These are phyloP conservation scores for Phoxinus phoxinus DNA, from an alignment of 2,113 vertebrate species.

Conservation along the genomic window DNA sequence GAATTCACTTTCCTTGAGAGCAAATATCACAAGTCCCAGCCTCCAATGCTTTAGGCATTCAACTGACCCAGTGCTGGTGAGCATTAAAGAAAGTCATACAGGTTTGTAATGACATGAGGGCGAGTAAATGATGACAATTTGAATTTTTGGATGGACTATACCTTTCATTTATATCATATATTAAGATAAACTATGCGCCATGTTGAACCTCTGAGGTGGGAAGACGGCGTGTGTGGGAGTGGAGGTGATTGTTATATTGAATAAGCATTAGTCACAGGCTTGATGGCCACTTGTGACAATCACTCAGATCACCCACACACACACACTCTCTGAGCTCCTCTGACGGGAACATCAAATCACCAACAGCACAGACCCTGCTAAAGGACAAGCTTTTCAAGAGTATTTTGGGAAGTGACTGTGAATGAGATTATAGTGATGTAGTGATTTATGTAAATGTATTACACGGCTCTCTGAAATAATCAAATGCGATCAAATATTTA, in stretches of 20 bases:
- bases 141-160: not conserved
- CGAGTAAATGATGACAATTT: not conserved
- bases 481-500: not conserved
- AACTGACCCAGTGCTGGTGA: not conserved
- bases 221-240: not conserved
- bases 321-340: not conserved
- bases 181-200: not conserved
- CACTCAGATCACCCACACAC: conserved; percentile 23
- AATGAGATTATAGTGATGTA: not conserved
- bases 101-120: not conserved
- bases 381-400: not conserved
- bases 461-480: not conserved
- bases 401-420: conserved; percentile 13
- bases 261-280: conserved; percentile 39
- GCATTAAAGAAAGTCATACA: conserved; percentile 9
- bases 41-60: no score
- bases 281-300: conserved; percentile 17
- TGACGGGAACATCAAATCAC: conserved; percentile 2
- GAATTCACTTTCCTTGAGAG: not conserved
- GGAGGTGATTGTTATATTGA: conserved; percentile 23
- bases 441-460: not conserved
- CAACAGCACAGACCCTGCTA: not conserved
- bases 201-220: not conserved
- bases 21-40: not conserved
- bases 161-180: not conserved